Conservation (phyloP, 2,797 vertebrate species). For the Natrix natrix region DNA sequence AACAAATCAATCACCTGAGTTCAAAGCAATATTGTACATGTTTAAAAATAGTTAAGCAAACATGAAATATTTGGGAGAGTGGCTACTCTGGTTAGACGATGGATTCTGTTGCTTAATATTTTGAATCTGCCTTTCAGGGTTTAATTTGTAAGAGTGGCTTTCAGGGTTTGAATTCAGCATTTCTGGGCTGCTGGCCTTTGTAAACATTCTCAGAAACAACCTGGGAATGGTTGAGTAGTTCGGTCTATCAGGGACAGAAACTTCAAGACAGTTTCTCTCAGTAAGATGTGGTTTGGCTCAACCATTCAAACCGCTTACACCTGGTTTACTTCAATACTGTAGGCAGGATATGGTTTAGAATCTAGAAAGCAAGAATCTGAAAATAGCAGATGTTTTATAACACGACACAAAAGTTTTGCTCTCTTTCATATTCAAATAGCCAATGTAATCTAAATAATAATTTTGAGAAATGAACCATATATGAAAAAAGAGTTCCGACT, state of each 20-base stretch:
- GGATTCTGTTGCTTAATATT: conserved; percentile 55
- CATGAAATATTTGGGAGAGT: conserved; percentile 18
- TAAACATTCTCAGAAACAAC: conserved; percentile 63
- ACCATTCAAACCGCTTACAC: conserved; percentile 73
- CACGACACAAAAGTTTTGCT: conserved; percentile 28
- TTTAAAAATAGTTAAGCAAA: conserved; percentile 53
- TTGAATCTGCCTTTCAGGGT: conserved; percentile 61
- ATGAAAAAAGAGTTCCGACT: not conserved
- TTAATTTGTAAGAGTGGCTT: conserved; percentile 57
- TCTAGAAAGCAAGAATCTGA: conserved; percentile 56
- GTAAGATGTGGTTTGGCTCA: conserved; percentile 76
- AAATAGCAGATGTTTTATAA: conserved; percentile 67
- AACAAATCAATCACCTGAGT: conserved; percentile 34
- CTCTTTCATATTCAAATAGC: conserved; percentile 53
- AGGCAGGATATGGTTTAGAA: conserved; percentile 70
- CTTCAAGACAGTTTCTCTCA: conserved; percentile 65
- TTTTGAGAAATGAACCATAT: conserved; percentile 52
- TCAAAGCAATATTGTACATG: conserved; percentile 52
- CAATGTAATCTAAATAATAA: conserved; percentile 63
- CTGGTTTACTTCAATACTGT: conserved; percentile 70
- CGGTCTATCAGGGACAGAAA: conserved; percentile 59
- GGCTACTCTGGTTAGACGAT: conserved; percentile 48
- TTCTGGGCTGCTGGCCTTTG: conserved; percentile 70
- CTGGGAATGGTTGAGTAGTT: conserved; percentile 53
- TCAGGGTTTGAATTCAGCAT: conserved; percentile 61